phyloP scores from a whole-genome alignment of 2,797 vertebrate genomes.

The Yasuhikotakia modesta region DNA sequence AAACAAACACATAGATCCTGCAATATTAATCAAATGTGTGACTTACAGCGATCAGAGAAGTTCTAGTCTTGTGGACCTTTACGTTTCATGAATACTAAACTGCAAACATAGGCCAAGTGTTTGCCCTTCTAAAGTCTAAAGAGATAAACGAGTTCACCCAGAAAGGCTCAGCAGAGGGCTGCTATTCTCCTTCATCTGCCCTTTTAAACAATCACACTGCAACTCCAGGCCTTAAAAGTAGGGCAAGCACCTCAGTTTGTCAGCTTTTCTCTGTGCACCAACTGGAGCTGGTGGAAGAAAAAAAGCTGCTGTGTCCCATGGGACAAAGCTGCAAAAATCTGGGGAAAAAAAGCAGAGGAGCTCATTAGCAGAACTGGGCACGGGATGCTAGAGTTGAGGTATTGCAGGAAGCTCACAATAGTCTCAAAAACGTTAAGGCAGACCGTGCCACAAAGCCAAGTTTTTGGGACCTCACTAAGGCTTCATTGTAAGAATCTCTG shows the following conservation, averaged over 20 bases:
- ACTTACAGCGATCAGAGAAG: constrained; percentile 5
- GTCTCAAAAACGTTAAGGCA: constrained; percentile 32
- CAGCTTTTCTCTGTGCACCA: constrained; percentile 31
- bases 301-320: constrained; percentile 30
- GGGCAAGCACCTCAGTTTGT: constrained; percentile 41
- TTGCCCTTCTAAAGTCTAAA: neutral
- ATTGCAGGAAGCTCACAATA: constrained; percentile 32
- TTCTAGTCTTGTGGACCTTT: constrained; percentile 3
- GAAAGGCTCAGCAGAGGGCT: neutral
- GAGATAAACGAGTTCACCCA: constrained; percentile 19
- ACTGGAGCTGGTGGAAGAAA: constrained; percentile 7
- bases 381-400: constrained; percentile 32
- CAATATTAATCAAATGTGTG: constrained; percentile 15
- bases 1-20: neutral
- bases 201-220: constrained; percentile 46
- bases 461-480: neutral
- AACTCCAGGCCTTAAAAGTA: constrained; percentile 50
- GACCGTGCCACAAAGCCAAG: constrained; percentile 39
- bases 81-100: neutral
- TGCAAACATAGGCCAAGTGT: neutral
- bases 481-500: constrained; percentile 41
- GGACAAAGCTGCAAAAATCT: constrained; percentile 16
- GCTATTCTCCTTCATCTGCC: constrained; percentile 47
- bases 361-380: constrained; percentile 46
- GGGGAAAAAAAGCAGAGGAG: constrained; percentile 22